Evolutionary conservation across 2,113 vertebrate species (phyloP), one percentile per base, ranked within the genome.

Genomic region (Saguinus midas): DNA sequence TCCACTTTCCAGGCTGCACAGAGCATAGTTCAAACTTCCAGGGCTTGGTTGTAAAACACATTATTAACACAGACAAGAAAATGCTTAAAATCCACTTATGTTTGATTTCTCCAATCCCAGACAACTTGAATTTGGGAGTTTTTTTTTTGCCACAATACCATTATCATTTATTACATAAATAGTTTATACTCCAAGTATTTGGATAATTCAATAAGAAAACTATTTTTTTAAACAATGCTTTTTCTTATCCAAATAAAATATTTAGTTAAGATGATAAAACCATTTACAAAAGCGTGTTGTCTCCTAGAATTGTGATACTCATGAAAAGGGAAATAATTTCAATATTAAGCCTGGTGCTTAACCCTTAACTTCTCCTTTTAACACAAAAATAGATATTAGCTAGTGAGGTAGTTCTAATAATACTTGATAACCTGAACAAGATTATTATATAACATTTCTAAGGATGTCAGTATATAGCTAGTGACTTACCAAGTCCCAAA

Each of bases 231-330:
- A 90, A 86, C 7, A 87, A 78, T 84, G 25, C 52, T 61, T 95
- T 96, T 88, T 81, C n/a, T 95, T 94, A 93, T 89, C 52, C 75
- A 90, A 95, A 64, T 94, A 92, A 97, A 97, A 95, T 78, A 96
- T 87, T 96, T 80, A 85, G 40, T 76, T 91, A 94, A 91, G 82
- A 90, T 86, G 84, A 80, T 73, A 90, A 92, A 96, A 95, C 5
- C 57, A 95, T 66, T 37, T 52, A 87, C 16, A 70, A 66, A 87
- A 86, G 58, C 50, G 37, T 29, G 23, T 64, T 94, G 79, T 75
- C 68, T 86, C 27, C n/a, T 50, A 95, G 37, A 73, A 93, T 43
- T 90, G 57, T 80, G 88, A 88, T 45, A 80, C 29, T 80, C 27
- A 55, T 32, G 29, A 95, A 88, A 72, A 57, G 64, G 92, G 76